Conservation (phyloP, 1,140 invertebrate species). For the Venturia canescens region DNA sequence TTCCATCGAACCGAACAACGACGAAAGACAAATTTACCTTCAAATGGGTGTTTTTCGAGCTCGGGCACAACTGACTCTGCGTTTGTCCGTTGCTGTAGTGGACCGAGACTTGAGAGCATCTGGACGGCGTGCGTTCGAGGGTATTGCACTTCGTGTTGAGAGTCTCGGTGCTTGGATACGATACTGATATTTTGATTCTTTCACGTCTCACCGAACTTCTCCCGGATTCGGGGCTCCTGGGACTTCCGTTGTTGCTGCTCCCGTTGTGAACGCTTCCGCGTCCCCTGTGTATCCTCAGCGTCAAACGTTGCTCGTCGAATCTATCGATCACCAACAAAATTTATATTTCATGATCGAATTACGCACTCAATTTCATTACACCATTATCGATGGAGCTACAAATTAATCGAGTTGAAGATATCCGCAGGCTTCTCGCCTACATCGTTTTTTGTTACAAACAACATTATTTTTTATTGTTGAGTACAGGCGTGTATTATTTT, state of each 20-base stretch:
- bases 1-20: background rate
- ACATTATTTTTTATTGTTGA: no score
- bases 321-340: slow-evolving; percentile 62
- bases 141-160: slow-evolving; percentile 78
- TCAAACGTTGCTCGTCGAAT: slow-evolving; percentile 91
- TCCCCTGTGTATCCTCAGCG: slow-evolving; percentile 93
- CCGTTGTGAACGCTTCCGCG: slow-evolving; percentile 79
- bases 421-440: no score
- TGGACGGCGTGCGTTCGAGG: slow-evolving; percentile 71
- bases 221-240: slow-evolving; percentile 67
- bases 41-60: slow-evolving; percentile 68
- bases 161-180: slow-evolving; percentile 88
- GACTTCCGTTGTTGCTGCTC: slow-evolving; percentile 78
- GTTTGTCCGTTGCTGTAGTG: slow-evolving; percentile 73
- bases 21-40: slow-evolving; percentile 63
- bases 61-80: slow-evolving; percentile 70
- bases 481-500: no score
- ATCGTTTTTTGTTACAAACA: no score
- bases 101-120: slow-evolving; percentile 70
- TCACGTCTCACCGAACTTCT: slow-evolving; percentile 80
- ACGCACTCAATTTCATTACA: no score
- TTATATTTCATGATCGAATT: no score
- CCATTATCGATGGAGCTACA: no score
- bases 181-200: slow-evolving; percentile 89
- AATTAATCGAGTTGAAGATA: no score